Evolutionary conservation across 1,140 invertebrate genomes (phyloP).

Genomic region (Heliothis subflexa): DNA sequence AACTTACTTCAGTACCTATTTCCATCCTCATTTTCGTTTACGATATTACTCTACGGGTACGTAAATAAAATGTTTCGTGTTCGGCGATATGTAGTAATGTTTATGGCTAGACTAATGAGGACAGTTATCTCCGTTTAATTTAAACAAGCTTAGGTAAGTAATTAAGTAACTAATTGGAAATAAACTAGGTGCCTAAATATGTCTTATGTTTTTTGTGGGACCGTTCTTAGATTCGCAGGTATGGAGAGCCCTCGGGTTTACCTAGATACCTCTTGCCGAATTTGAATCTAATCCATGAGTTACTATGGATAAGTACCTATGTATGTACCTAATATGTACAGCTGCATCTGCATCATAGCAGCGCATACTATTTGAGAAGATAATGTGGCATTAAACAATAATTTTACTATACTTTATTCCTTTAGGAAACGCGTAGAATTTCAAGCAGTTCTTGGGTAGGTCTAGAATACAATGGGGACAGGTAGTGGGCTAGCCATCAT

Average conservation of each 20-base stretch:
- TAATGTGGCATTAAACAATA: neutral
- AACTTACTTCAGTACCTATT: too few species aligned
- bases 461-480: neutral
- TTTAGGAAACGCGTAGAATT: slow-evolving; percentile 25
- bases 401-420: neutral
- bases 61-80: neutral
- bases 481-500: slow-evolving; percentile 25
- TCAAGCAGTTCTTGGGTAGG: slow-evolving; percentile 13
- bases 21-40: too few species aligned
- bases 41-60: neutral
- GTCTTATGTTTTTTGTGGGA: slow-evolving; percentile 14
- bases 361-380: neutral
- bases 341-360: neutral
- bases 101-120: slow-evolving; percentile 1
- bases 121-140: slow-evolving; percentile 22
- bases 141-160: slow-evolving; percentile 19
- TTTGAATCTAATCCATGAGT: slow-evolving; percentile 15
- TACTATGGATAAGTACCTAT: neutral
- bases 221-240: neutral
- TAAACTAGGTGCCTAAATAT: slow-evolving; percentile 6
- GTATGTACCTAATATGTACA: neutral
- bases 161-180: slow-evolving; percentile 30
- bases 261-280: neutral
- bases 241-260: neutral
- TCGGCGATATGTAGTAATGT: neutral